phyloP scores from a whole-genome alignment of 2,797 vertebrate genomes.

The Sylvia borin region DNA sequence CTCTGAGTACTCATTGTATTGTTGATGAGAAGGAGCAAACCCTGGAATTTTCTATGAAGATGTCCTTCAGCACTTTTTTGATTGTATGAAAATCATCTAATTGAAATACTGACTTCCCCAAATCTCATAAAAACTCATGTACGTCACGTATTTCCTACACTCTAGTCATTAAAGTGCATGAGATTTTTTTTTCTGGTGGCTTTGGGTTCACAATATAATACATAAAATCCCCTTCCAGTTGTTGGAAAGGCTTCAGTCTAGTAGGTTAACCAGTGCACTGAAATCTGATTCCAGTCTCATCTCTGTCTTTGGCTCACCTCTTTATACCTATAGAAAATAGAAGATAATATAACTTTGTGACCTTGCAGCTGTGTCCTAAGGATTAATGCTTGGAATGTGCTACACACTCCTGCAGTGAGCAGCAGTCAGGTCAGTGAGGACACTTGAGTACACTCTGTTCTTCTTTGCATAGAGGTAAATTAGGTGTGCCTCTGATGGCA shows the following conservation, averaged over 20 bases:
- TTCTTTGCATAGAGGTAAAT: background rate
- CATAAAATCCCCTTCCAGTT: background rate
- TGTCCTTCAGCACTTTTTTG: background rate
- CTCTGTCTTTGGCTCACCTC: background rate
- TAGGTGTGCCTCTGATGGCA: background rate
- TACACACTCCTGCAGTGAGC: accelerated
- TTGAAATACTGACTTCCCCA: background rate
- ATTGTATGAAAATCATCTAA: background rate
- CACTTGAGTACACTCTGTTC: background rate
- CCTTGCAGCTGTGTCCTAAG: background rate
- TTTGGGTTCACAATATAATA: background rate
- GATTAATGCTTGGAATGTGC: background rate
- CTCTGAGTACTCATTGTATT: background rate
- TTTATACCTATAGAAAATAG: background rate
- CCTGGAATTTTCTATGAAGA: background rate
- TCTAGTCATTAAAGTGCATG: background rate
- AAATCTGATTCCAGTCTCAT: background rate
- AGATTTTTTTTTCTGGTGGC: background rate
- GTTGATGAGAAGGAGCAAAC: background rate
- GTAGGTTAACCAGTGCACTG: background rate
- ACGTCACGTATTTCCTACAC: background rate
- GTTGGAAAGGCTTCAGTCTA: background rate
- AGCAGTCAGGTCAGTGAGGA: background rate
- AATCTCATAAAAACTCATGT: background rate
- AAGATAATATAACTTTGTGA: background rate